Conservation (phyloP, 2,888 invertebrate genomes). For the Tetropium fuscum region DNA sequence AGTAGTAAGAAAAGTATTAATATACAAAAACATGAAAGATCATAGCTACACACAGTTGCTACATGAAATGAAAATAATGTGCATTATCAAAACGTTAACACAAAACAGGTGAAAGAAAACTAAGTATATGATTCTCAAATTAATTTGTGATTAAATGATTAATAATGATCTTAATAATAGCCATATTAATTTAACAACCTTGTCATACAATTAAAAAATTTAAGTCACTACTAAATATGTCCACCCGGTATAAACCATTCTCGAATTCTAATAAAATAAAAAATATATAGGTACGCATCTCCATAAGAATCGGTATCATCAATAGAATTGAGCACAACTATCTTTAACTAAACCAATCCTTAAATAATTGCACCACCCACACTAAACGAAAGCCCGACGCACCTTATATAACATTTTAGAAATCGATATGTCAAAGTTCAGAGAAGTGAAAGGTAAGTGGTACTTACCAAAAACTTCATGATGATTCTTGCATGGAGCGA, state of each 20-base stretch:
- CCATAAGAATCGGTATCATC: conserved; percentile 21
- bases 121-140: too few species aligned
- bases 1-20: too few species aligned
- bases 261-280: neutral
- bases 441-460: conserved; percentile 50
- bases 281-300: neutral
- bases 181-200: too few species aligned
- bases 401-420: conserved; percentile 45
- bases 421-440: conserved; percentile 45
- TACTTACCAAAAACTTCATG: conserved; percentile 68
- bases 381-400: conserved; percentile 33
- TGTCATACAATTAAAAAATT: too few species aligned
- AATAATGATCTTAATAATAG: neutral
- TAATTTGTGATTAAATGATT: neutral
- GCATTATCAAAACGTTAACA: too few species aligned
- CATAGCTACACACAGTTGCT: too few species aligned
- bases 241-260: too few species aligned
- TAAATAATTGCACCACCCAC: conserved; percentile 33
- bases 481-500: conserved; percentile 57
- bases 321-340: conserved; percentile 13
- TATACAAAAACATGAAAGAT: too few species aligned
- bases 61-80: too few species aligned
- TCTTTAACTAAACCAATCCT: conserved; percentile 16
- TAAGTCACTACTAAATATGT: too few species aligned
- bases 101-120: too few species aligned